A percentile compares a stretch with the other conserved stretches of the same genome.
Evolutionary conservation across 2,797 vertebrate genomes (phyloP).

Genomic region (Psittacula echo): DNA sequence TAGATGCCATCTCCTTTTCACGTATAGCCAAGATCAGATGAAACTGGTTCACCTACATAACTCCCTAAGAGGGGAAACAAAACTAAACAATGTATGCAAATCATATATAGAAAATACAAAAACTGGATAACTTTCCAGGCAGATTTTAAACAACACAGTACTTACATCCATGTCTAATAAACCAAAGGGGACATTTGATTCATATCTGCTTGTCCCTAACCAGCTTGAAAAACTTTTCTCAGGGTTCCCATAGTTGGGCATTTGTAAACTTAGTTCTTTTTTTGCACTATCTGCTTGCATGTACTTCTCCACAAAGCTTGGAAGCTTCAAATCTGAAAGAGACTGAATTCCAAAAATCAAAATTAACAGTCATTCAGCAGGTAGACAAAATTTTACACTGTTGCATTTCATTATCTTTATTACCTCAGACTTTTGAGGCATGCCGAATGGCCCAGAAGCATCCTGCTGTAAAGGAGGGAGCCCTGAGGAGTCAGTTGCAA

Average conservation of each 20-base stretch:
- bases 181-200: slow-evolving; percentile 61
- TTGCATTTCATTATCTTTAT: slow-evolving; percentile 11
- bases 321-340: slow-evolving; percentile 78
- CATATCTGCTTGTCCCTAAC: slow-evolving; percentile 68
- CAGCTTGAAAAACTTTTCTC: slow-evolving; percentile 72
- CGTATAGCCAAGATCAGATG: background rate
- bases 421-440: slow-evolving; percentile 66
- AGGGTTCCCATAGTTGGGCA: slow-evolving; percentile 51
- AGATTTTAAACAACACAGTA: slow-evolving; percentile 5
- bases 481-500: slow-evolving; percentile 58
- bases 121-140: background rate
- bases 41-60: background rate
- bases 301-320: slow-evolving; percentile 83
- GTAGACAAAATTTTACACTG: background rate
- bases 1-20: background rate
- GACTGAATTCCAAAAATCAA: slow-evolving; percentile 65
- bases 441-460: slow-evolving; percentile 47
- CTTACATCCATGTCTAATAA: slow-evolving; percentile 78
- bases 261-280: slow-evolving; percentile 60
- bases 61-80: background rate
- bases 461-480: slow-evolving; percentile 41
- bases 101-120: background rate
- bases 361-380: slow-evolving; percentile 51
- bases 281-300: slow-evolving; percentile 75
- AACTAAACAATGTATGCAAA: background rate